Base-by-base conservation (phyloP, 2,797 vertebrate genomes). In the Trichosurus vulpecula region DNA sequence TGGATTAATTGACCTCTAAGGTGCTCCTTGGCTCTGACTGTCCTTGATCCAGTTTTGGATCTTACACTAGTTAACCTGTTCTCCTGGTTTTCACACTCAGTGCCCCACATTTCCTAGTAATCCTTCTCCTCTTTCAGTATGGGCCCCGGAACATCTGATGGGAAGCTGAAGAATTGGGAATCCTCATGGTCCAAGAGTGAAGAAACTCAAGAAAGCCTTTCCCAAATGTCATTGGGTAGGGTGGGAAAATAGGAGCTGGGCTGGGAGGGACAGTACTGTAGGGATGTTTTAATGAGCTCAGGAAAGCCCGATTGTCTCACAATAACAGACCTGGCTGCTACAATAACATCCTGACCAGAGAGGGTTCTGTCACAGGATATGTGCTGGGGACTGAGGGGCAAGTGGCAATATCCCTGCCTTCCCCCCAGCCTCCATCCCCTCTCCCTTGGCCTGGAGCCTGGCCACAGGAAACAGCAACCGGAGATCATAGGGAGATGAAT, bases 301-400 rank as follows among this genome's bases (percentile, higher is more conserved):
- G 98, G 97, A 98, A 98, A 96, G 74, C 92, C 97, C 94, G 19
- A 95, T 97, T 97, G 96, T 96, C 96, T 96, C 96, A 97, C 97
- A 97, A 97, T 95, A 96, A 97, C 95, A 94, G 96, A 57, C 81
- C 31, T 2, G 47, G 90, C 66, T 92, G 92, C 92, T 95, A 92
- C 96, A 96, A 96, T 97, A 97, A 97, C 97, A 98, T 98, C 97
- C 98, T 97, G 98, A 30, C 94, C 91, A 41, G 94, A 41, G 94
- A 90, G 91, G 35, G 91, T 54, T 90, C 51, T 95, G 97, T 0
- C 52, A 93, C 97, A 97, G 98, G 97, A 98, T 97, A 55, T 90
- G 74, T 66, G 90, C 91, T 52, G 55, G 74, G 94, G 81, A 87
- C n/a, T 51, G 90, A 92, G 96, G 91, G 54, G 96, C 31, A 74